Conservation (phyloP, 2,113 vertebrate species). For the Anseranas semipalmata region DNA sequence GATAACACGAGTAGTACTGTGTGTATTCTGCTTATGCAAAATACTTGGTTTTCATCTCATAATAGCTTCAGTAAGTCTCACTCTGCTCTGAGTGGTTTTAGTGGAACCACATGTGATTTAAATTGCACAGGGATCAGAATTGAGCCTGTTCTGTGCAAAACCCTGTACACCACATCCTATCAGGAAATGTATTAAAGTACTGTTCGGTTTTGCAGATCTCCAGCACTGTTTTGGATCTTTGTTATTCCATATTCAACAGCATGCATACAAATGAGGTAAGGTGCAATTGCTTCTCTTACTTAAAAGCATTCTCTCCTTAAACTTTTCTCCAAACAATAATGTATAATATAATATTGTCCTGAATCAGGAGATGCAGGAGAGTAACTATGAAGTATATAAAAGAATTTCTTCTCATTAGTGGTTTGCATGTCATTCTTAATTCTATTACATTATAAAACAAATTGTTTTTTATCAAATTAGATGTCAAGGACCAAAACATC, state of each 20-base stretch:
- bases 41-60: not conserved
- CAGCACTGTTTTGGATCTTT: constrained; percentile 70
- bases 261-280: constrained; percentile 61
- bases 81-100: not conserved
- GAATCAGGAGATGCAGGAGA: constrained; percentile 16
- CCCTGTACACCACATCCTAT: too few species aligned
- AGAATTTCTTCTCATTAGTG: not conserved
- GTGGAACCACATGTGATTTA: not conserved
- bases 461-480: constrained; percentile 62
- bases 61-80: not conserved
- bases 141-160: not conserved
- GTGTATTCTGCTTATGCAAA: not conserved
- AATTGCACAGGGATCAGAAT: not conserved
- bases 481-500: constrained; percentile 21
- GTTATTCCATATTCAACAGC: constrained; percentile 71
- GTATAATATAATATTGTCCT: not conserved
- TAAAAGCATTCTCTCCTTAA: not conserved
- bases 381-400: constrained; percentile 39
- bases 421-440: not conserved
- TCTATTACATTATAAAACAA: not conserved
- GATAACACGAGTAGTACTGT: not conserved
- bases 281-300: not conserved
- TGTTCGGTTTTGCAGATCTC: constrained; percentile 54
- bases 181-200: not conserved
- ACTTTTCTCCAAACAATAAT: not conserved